Percentiles rank a stretch among this genome's conserved stretches.
These are phyloP conservation scores for Diloba caeruleocephala DNA, from an alignment of 2,888 invertebrate species.

Conservation along the genomic window DNA sequence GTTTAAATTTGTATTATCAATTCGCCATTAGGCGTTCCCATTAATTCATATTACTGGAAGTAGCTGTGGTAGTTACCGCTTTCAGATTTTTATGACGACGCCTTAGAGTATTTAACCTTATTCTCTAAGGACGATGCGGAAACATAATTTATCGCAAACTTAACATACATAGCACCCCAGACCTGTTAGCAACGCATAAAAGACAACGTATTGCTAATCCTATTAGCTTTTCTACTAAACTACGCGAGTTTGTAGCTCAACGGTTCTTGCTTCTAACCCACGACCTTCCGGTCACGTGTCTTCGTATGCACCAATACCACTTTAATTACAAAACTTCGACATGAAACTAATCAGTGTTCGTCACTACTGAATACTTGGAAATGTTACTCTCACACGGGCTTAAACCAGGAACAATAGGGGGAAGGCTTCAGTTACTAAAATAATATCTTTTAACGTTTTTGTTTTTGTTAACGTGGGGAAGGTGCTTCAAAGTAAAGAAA, in stretches of 20 bases:
- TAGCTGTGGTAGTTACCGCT: too few relatives aligned
- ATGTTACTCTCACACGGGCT: too few relatives aligned
- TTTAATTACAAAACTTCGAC: constrained; percentile 10
- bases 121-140: too few relatives aligned
- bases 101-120: too few relatives aligned
- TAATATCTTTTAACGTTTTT: too few relatives aligned
- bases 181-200: constrained; percentile 32
- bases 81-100: too few relatives aligned
- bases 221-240: constrained; percentile 20
- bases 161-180: constrained; percentile 10
- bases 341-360: constrained; percentile 20
- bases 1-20: too few relatives aligned
- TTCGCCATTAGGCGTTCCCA: too few relatives aligned
- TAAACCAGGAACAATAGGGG: constrained; percentile 15
- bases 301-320: constrained; percentile 1
- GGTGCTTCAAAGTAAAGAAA: constrained; percentile 22
- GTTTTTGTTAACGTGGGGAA: constrained; percentile 11
- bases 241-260: constrained; percentile 15
- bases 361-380: neutral
- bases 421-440: constrained; percentile 10
- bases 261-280: constrained; percentile 20
- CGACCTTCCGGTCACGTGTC: constrained; percentile 17
- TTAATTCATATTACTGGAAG: too few relatives aligned
- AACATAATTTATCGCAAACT: constrained; percentile 1
- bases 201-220: constrained; percentile 30